Conservation (phyloP, 2,113 vertebrate genomes). For the Cairina moschata region DNA sequence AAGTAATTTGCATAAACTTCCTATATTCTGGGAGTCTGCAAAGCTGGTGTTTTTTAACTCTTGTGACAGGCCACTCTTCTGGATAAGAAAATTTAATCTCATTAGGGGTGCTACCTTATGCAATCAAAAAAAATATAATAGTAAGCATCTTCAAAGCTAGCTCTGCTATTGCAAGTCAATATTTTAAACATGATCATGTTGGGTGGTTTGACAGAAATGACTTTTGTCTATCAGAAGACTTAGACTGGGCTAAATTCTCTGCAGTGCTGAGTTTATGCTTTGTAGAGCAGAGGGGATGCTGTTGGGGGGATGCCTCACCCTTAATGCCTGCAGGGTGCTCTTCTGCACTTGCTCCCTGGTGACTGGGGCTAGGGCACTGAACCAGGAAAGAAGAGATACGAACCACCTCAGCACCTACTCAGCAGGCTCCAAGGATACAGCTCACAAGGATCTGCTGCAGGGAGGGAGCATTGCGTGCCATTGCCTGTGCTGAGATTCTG, state of each 20-base stretch:
- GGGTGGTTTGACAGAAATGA: not conserved
- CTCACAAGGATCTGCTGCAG: not conserved
- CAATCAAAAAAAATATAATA: not conserved
- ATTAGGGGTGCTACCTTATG: not conserved
- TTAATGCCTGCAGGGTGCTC: not conserved
- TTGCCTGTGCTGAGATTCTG: not conserved
- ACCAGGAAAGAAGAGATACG: not conserved
- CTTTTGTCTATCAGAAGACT: not conserved
- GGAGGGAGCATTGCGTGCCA: fast-evolving
- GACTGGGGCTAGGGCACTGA: not conserved
- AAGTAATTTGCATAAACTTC: not conserved
- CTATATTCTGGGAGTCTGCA: not conserved
- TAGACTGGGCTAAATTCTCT: not conserved
- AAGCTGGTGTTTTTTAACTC: not conserved
- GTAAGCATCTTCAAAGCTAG: not conserved
- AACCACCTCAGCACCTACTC: not conserved
- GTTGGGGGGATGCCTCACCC: not conserved
- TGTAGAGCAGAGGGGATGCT: not conserved
- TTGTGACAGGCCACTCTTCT: not conserved
- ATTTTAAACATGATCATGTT: not conserved
- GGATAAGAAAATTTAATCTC: not conserved
- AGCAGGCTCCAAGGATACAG: not conserved
- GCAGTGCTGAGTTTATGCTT: not conserved
- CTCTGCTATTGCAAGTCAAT: not conserved
- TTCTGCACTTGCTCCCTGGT: not conserved